These are phyloP conservation scores for Drosophila kambysellisi DNA, from an alignment of 2,888 invertebrate genomes.

Conservation along the genomic window DNA sequence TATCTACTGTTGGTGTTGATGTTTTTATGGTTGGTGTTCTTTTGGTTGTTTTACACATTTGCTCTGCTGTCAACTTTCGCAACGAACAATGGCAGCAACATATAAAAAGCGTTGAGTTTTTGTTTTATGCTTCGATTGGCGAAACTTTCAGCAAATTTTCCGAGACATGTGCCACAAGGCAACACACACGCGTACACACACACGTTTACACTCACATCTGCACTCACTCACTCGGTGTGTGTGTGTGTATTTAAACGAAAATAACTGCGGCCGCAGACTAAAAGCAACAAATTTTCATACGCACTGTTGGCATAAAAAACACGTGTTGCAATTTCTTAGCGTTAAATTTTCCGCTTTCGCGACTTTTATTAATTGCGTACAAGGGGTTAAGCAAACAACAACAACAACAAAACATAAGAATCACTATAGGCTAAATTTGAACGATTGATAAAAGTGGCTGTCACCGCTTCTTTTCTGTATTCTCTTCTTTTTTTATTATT, in stretches of 20 bases:
- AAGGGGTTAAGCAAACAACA: constrained; percentile 22
- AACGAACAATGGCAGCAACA: not conserved
- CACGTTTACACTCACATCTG: constrained; percentile 8
- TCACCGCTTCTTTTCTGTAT: constrained; percentile 34
- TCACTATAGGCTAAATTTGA: constrained; percentile 36
- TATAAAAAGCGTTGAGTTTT: constrained; percentile 5
- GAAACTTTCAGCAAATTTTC: constrained; percentile 27
- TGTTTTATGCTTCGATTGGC: constrained; percentile 25
- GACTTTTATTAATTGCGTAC: constrained; percentile 59
- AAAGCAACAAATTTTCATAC: constrained; percentile 59
- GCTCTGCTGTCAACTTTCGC: constrained; percentile 14
- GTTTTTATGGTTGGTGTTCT: not conserved
- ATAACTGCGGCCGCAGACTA: constrained; percentile 46
- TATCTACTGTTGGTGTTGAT: constrained; percentile 8
- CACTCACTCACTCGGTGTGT: constrained; percentile 4
- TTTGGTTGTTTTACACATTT: constrained; percentile 47
- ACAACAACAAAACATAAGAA: constrained; percentile 21
- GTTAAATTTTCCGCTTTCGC: constrained; percentile 48
- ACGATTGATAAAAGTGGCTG: constrained; percentile 53
- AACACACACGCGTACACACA: constrained; percentile 1
- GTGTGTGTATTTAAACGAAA: constrained; percentile 40
- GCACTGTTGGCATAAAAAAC: constrained; percentile 72
- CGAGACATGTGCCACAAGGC: constrained; percentile 26
- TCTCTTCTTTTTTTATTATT: not conserved
- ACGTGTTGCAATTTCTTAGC: constrained; percentile 72